Evolutionary conservation across 92 coral and sea anemone species (phyloP), one percentile per base, ranked within the genome.

Genomic region (Pocillopora grandis): DNA sequence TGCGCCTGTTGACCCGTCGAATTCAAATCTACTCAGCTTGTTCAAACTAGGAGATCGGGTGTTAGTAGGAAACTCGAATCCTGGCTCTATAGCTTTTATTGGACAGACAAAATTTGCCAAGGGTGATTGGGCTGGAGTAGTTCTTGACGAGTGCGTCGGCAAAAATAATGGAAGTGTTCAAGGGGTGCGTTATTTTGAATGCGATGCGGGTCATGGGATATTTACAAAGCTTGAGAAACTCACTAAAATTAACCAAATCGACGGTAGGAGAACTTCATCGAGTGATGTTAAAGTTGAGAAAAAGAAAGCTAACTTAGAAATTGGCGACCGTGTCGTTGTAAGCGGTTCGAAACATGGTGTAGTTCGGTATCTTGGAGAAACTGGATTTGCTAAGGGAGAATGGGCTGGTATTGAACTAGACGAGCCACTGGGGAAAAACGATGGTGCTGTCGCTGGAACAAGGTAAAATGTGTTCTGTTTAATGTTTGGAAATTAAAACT

Each of bases 371-470:
- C 81, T 94, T 18, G 99, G 99, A 71, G 95, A 91, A 35, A 97
- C 99, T 4, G 99, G 94, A 66, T 97, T 97, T 76, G 98, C 99
- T 1, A 97, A 97, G 70, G 99, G 99, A 19, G 95, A 94, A 33
- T 97, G 99, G 99, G 97, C 94, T 36, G 99, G 99, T 0, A 87
- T 97, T 2, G 99, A 97, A 69, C 88, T 97, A 5, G 95, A 97
- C 18, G 99, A 97, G 84, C 94, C 99, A 12, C 79, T 92, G 71
- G 99, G 99, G 8, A 97, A 97, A 77, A 97, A 97, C 67, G 99
- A 97, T 69, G 99, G 99, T 31, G 99, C 99, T 2, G 99, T 97
- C 19, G 99, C 99, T 10, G 99, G 99, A 37, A 97, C 93, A 65
- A 92, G 99, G 99, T 97, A 76, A 18, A 87, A 17, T 15, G 10